Conservation (phyloP, 2,113 vertebrate genomes). For the Campylorhamphus procurvoides region DNA sequence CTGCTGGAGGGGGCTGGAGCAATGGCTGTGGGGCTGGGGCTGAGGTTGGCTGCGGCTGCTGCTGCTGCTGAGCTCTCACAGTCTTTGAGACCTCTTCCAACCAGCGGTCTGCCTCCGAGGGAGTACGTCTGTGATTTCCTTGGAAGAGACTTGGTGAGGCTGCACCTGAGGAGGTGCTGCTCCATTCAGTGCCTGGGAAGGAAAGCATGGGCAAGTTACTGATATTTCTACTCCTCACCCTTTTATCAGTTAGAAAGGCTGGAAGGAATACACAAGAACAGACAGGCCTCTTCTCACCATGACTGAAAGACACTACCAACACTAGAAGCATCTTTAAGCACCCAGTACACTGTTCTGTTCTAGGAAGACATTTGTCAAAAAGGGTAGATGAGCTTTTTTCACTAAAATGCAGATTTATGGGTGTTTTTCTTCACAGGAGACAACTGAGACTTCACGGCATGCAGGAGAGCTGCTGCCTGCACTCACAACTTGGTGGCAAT, state of each 20-base stretch:
- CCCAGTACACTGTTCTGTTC: not conserved
- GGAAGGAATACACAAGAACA: not conserved
- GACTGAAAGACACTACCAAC: not conserved
- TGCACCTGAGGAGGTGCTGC: conserved; percentile 57
- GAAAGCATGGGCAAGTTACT: not conserved
- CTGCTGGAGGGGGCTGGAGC: conserved; percentile 68
- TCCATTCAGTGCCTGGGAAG: conserved; percentile 77
- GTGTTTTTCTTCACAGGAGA: not conserved
- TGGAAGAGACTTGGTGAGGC: conserved; percentile 73
- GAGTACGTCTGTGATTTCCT: conserved; percentile 87
- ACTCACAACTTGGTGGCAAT: not conserved
- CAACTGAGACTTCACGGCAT: not conserved
- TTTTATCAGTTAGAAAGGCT: not conserved
- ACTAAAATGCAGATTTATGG: not conserved
- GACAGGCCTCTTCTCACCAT: not conserved
- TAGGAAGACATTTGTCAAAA: not conserved
- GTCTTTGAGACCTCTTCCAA: conserved; percentile 96
- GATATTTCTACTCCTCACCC: not conserved
- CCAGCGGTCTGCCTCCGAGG: conserved; percentile 97
- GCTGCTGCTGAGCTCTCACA: conserved; percentile 83
- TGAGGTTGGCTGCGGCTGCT: conserved; percentile 52
- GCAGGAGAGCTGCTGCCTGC: not conserved
- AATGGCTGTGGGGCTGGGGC: conserved; percentile 68
- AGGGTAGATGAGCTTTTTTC: not conserved
- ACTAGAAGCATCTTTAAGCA: not conserved